These are phyloP conservation scores for Notodromas monacha DNA, from an alignment of 2,888 invertebrate species.

Conservation along the genomic window DNA sequence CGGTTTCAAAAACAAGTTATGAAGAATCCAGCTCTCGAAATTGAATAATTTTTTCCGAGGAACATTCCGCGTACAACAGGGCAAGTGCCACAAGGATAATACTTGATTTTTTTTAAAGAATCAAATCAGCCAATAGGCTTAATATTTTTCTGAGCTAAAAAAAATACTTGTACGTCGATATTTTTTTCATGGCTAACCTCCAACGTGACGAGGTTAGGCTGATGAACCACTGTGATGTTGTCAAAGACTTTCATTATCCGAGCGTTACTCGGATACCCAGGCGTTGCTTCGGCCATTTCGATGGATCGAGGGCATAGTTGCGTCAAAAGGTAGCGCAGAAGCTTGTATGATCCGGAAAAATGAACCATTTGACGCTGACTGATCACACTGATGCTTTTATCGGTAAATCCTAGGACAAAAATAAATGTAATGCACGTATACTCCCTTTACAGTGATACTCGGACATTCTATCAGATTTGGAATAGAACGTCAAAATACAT, in stretches of 20 bases:
- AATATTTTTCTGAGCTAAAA: no score
- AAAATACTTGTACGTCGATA: no score
- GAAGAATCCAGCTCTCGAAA: no score
- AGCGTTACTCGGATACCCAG: no score
- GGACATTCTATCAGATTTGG: no score
- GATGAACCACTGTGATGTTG: conserved; percentile 43
- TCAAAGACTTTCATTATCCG: conserved; percentile 45
- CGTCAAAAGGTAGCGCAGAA: conserved; percentile 14
- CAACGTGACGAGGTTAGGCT: conserved; percentile 44
- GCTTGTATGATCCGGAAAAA: conserved; percentile 35
- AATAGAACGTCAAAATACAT: conserved; percentile 1
- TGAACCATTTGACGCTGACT: conserved; percentile 67
- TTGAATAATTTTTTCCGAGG: no score
- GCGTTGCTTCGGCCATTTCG: conserved; percentile 9
- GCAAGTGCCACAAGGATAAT: no score
- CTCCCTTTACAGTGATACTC: no score
- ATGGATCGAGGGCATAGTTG: conserved; percentile 9
- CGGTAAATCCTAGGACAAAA: conserved; percentile 46
- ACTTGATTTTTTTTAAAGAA: no score
- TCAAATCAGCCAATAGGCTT: no score
- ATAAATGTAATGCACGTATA: conserved; percentile 9
- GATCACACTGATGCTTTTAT: conserved; percentile 68
- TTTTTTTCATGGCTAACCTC: conserved; percentile 23
- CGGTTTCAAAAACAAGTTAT: no score
- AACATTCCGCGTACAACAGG: no score